Percentiles rank a stretch among this genome's conserved stretches.
phyloP scores from a whole-genome alignment of 2,888 invertebrate species.

The Tinea trinotella region DNA sequence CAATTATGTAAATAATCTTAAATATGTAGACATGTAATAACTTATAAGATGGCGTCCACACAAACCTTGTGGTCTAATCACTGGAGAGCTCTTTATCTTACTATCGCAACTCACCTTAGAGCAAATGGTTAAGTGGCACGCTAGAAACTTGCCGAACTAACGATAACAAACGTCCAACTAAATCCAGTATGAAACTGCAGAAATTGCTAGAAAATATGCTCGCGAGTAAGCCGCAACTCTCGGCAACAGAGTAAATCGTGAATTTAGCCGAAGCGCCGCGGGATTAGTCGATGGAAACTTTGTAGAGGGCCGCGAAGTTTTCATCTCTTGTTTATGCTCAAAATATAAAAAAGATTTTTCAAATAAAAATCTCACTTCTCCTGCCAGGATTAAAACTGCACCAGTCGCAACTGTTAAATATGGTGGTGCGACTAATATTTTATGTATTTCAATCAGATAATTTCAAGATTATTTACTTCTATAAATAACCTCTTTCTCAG shows the following conservation, averaged over 20 bases:
- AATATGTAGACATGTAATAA: too few relatives aligned
- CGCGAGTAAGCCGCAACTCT: conserved; percentile 47
- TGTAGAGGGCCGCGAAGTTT: conserved; percentile 45
- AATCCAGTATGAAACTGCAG: conserved; percentile 48
- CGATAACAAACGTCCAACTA: conserved; percentile 51
- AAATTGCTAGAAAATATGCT: conserved; percentile 60
- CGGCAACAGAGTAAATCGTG: conserved; percentile 58
- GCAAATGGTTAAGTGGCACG: conserved; percentile 15
- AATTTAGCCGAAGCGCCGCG: conserved; percentile 54
- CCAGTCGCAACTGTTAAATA: too few relatives aligned
- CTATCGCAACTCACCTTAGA: conserved; percentile 16
- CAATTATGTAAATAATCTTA: too few relatives aligned
- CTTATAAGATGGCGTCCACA: too few relatives aligned
- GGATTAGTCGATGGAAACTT: conserved; percentile 62
- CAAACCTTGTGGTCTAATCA: conserved; percentile 8
- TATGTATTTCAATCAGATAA: too few relatives aligned
- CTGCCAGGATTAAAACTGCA: conserved; percentile 22
- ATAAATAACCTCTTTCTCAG: too few relatives aligned
- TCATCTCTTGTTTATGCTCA: conserved; percentile 59
- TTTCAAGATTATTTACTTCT: too few relatives aligned
- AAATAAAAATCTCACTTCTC: conserved; percentile 35
- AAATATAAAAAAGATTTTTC: conserved; percentile 40
- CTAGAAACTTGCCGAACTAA: conserved; percentile 39
- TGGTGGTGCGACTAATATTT: too few relatives aligned
- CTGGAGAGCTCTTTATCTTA: conserved; percentile 12